Conservation (phyloP, 2,113 vertebrate species). For the Gila orcuttii region DNA sequence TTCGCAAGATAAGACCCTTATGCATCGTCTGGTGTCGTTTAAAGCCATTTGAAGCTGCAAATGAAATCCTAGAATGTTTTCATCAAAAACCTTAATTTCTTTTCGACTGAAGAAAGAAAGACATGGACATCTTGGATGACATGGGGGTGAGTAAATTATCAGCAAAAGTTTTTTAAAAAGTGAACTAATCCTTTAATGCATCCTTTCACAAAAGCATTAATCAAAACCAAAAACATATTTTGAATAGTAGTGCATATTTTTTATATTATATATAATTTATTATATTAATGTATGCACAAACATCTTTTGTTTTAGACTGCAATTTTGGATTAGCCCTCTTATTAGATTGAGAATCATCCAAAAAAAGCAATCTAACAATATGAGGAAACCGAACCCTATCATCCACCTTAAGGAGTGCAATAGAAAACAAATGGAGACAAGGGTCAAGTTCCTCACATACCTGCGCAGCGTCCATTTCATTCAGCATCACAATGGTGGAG, state of each 20-base stretch:
- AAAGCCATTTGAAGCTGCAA: too few species aligned
- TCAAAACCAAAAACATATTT: not conserved
- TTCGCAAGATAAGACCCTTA: too few species aligned
- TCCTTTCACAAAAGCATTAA: not conserved
- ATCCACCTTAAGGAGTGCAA: not conserved
- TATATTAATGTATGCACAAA: not conserved
- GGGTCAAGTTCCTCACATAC: conserved; percentile 66
- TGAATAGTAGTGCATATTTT: not conserved
- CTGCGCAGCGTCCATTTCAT: conserved; percentile 95
- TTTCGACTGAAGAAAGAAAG: too few species aligned
- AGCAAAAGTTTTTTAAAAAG: too few species aligned
- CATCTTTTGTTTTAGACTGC: not conserved
- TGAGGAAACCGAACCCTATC: not conserved
- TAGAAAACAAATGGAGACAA: not conserved
- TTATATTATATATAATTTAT: not conserved
- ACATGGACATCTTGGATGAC: too few species aligned
- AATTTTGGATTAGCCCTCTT: not conserved
- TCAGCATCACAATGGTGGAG: conserved; percentile 96
- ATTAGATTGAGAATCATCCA: not conserved
- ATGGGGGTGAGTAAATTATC: too few species aligned
- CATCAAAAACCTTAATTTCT: too few species aligned
- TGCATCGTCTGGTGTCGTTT: too few species aligned
- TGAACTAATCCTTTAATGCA: too few species aligned
- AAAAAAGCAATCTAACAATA: not conserved
- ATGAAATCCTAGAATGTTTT: too few species aligned